A percentile compares a stretch with the other conserved stretches of the same genome.
These are phyloP conservation scores for Cotesia chilonis DNA, from an alignment of 1,140 invertebrate genomes.

Conservation along the genomic window DNA sequence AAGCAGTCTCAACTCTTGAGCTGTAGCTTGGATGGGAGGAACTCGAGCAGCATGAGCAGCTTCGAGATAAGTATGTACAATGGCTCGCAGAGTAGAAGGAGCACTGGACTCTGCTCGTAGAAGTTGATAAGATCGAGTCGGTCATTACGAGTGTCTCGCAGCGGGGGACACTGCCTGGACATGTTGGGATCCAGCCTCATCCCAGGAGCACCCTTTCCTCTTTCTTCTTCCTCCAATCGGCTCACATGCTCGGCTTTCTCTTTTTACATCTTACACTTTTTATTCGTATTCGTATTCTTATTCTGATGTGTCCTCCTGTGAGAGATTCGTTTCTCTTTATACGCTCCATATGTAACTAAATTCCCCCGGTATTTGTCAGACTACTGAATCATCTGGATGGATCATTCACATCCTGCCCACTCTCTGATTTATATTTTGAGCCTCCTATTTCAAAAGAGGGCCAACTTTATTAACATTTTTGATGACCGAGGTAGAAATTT, in stretches of 20 bases:
- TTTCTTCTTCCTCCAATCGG: constrained; percentile 25
- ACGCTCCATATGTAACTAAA: background rate
- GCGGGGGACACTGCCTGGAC: constrained; percentile 56
- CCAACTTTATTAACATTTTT: too few relatives aligned
- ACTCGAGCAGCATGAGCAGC: constrained; percentile 44
- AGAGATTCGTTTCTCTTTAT: constrained; percentile 9
- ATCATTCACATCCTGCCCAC: background rate
- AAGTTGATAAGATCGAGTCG: constrained; percentile 57
- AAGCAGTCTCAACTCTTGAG: background rate
- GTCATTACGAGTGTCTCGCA: constrained; percentile 61
- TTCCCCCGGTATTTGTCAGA: constrained; percentile 16
- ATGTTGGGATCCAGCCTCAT: constrained; percentile 57
- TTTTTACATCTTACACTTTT: background rate
- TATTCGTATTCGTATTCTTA: too few relatives aligned
- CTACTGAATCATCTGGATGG: constrained; percentile 8
- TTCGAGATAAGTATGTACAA: constrained; percentile 56
- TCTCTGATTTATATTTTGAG: background rate
- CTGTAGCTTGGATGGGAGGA: background rate
- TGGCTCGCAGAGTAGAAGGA: constrained; percentile 45
- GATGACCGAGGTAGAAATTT: too few relatives aligned
- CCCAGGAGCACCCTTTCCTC: constrained; percentile 39
- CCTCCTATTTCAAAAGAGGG: background rate
- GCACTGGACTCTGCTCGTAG: constrained; percentile 37
- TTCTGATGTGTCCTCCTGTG: too few relatives aligned
- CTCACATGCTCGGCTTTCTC: constrained; percentile 21